Evolutionary conservation across 1,140 invertebrate genomes (phyloP), one percentile per base, ranked within the genome.

Genomic region (Pectinophora gossypiella): DNA sequence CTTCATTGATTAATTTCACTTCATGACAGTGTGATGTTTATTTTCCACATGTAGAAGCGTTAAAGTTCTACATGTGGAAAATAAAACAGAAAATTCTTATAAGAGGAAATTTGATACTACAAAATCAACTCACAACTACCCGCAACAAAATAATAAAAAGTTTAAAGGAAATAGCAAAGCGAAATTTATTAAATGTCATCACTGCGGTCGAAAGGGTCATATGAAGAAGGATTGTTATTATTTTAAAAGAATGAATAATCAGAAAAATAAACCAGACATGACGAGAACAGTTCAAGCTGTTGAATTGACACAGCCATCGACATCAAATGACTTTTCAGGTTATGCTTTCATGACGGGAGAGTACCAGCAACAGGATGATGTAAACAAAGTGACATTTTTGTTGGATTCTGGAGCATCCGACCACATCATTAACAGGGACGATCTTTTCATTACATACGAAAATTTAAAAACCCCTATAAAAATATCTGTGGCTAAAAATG

Each of bases 351-450:
- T 48, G 27, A 5, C 20, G 2, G 5, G 13, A 32, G 13, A 35
- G 6, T 32, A 22, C 19, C 27, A 27, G 21, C 13, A 9, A 35
- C 16, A 15, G n/a, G n/a, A 27, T 10, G 19, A 18, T 32, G 4
- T 6, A 38, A 6, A 38, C 4, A 19, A 32, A 35, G 32, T 48
- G 15, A 19, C 15, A 32, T 48, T 48, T 36, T n/a, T 48, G 7
- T 16, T 48, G n/a, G 48, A 49, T 40, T 49, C 48, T 1, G 48
- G 48, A 19, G 48, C 48, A 1, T 13, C 48, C 2, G 48, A 49
- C 36, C 48, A 80, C 40, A 40, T 72, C n/a, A 61, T 76, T 27
- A 78, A 74, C 23, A 61, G 64, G n/a, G 56, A 64, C 5, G 52
- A 61, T 21, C 49, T 69, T 19, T 69, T 78, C 42, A n/a, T 23